These are phyloP conservation scores for Schlechtendalia chinensis DNA, from an alignment of 1,140 invertebrate genomes.

Conservation along the genomic window DNA sequence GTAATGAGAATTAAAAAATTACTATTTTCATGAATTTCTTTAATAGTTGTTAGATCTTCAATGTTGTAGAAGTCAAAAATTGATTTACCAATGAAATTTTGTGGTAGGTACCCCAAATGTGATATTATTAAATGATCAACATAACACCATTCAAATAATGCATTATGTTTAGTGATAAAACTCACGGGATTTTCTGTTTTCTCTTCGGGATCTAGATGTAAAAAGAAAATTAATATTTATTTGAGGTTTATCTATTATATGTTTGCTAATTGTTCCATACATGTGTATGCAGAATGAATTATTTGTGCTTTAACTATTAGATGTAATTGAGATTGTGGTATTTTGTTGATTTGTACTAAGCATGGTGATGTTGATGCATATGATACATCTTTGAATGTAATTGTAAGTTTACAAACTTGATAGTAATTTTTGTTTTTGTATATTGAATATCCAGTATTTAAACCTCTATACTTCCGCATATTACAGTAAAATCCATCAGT, in stretches of 20 bases:
- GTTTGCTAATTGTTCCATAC: conserved; percentile 50
- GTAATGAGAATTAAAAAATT: conserved; percentile 56
- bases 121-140: conserved; percentile 76
- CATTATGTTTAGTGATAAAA: conserved; percentile 76
- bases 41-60: conserved; percentile 75
- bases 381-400: conserved; percentile 67
- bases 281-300: conserved; percentile 53
- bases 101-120: conserved; percentile 83
- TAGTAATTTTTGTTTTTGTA: conserved; percentile 64
- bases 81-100: conserved; percentile 79
- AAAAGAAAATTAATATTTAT: conserved; percentile 11
- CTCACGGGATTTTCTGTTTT: conserved; percentile 57
- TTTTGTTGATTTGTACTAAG: neutral
- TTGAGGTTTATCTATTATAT: neutral
- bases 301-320: conserved; percentile 43
- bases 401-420: conserved; percentile 71
- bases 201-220: conserved; percentile 23
- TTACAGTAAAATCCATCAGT: conserved; percentile 58
- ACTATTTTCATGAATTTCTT: conserved; percentile 81
- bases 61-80: conserved; percentile 86
- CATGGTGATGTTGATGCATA: neutral
- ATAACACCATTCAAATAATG: conserved; percentile 63
- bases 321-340: conserved; percentile 2
- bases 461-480: conserved; percentile 60
- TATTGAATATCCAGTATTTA: conserved; percentile 64